phyloP scores from a whole-genome alignment of 2,888 invertebrate genomes.

The Drosophila buzzatii region DNA sequence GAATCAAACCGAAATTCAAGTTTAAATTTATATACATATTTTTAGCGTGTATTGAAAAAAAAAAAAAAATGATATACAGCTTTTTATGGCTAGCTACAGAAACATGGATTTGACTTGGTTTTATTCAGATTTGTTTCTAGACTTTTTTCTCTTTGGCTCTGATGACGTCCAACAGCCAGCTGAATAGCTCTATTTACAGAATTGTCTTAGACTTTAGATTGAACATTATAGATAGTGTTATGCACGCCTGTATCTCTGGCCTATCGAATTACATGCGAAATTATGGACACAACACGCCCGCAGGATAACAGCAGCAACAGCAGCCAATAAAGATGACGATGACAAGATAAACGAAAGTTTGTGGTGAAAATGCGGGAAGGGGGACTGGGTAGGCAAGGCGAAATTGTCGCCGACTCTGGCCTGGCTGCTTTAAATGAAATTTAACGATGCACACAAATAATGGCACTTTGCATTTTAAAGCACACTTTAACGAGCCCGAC shows the following conservation, averaged over 20 bases:
- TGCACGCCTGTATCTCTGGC: conserved; percentile 33
- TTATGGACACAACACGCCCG: conserved; percentile 67
- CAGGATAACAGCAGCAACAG: conserved; percentile 47
- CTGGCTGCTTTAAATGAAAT: conserved; percentile 74
- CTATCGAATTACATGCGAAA: conserved; percentile 70
- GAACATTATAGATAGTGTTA: conserved; percentile 35
- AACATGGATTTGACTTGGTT: too few species aligned
- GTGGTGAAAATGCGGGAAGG: not conserved
- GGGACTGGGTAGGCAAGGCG: not conserved
- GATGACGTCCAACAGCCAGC: not conserved
- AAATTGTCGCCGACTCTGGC: conserved; percentile 29
- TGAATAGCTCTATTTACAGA: conserved; percentile 13
- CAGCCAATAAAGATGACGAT: conserved; percentile 72
- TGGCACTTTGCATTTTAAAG: conserved; percentile 77
- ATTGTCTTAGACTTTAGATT: conserved; percentile 42
- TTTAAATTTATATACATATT: conserved; percentile 8
- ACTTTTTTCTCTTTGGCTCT: not conserved
- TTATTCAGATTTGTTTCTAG: too few species aligned
- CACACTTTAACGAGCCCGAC: conserved; percentile 57
- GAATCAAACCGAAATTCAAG: conserved; percentile 3
- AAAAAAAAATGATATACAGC: too few species aligned
- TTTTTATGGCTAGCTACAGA: too few species aligned
- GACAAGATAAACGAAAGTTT: conserved; percentile 67
- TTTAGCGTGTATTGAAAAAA: too few species aligned
- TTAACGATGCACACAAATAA: conserved; percentile 78